Evolutionary conservation across 2,113 vertebrate species (phyloP).

Genomic region (Quiscalus mexicanus): DNA sequence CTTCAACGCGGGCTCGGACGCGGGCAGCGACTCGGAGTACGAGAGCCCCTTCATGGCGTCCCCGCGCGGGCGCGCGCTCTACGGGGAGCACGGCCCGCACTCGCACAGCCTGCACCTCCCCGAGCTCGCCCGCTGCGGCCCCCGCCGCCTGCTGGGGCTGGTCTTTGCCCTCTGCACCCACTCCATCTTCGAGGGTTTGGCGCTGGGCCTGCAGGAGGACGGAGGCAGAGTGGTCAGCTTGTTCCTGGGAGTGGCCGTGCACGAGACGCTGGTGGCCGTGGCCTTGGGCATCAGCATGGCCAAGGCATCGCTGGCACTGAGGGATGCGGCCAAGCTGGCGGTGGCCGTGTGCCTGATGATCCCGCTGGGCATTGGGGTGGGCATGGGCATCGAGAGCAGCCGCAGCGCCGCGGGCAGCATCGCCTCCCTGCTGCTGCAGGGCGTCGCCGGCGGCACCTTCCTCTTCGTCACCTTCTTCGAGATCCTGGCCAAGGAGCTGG

Average conservation of each 20-base stretch:
- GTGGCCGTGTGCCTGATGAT: conserved; percentile 86
- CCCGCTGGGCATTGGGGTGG: conserved; percentile 82
- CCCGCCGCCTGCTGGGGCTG: conserved; percentile 84
- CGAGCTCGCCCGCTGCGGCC: conserved; percentile 76
- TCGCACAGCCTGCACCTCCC: conserved; percentile 68
- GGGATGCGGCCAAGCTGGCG: conserved; percentile 83
- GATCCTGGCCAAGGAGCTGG: conserved; percentile 88
- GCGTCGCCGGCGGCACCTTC: conserved; percentile 88
- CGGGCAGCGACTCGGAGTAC: conserved; percentile 90
- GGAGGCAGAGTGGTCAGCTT: conserved; percentile 78
- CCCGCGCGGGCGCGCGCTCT: not conserved
- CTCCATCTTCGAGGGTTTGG: conserved; percentile 90
- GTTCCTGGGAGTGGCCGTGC: conserved; percentile 87
- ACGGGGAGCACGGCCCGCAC: conserved; percentile 2
- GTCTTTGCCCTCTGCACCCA: conserved; percentile 87
- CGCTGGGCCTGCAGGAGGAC: conserved; percentile 90
- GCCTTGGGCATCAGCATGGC: conserved; percentile 89
- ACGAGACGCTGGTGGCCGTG: conserved; percentile 87
- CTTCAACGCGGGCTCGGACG: conserved; percentile 88
- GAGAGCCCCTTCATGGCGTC: conserved; percentile 87
- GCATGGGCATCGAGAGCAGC: conserved; percentile 85
- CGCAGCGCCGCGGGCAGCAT: conserved; percentile 74
- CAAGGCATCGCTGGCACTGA: conserved; percentile 75
- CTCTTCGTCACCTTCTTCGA: conserved; percentile 93
- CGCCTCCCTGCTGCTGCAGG: conserved; percentile 85